Evolutionary conservation across 2,888 invertebrate genomes (phyloP).

Genomic region (Linnaemya vulpina): DNA sequence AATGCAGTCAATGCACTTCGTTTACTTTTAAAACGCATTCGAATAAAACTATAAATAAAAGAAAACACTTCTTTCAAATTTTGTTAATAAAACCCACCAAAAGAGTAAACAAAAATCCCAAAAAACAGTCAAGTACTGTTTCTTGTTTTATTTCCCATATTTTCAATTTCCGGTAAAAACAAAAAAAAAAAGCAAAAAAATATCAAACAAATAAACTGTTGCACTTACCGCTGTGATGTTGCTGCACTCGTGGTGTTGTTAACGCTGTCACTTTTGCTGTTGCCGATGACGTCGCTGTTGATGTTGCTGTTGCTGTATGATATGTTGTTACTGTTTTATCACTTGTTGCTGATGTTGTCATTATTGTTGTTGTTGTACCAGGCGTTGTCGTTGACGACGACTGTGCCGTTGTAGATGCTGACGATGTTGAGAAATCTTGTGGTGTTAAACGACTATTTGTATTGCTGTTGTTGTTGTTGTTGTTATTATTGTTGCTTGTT

Average conservation of each 20-base stretch:
- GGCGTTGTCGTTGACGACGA: conserved; percentile 58
- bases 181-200: conserved; percentile 19
- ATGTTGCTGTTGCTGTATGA: conserved; percentile 73
- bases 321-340: conserved; percentile 77
- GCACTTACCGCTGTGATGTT: conserved; percentile 79
- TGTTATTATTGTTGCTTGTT: conserved; percentile 63
- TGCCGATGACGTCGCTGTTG: conserved; percentile 74
- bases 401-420: conserved; percentile 55
- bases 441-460: conserved; percentile 68
- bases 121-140: conserved; percentile 20
- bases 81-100: conserved; percentile 29
- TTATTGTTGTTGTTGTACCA: conserved; percentile 72
- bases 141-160: conserved; percentile 64
- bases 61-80: not conserved
- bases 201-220: conserved; percentile 6
- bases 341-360: conserved; percentile 75
- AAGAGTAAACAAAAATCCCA: conserved; percentile 3
- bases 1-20: conserved; percentile 62
- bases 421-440: conserved; percentile 73
- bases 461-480: conserved; percentile 51
- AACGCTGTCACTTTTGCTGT: conserved; percentile 74
- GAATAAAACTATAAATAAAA: conserved; percentile 25
- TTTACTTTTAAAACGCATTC: conserved; percentile 19
- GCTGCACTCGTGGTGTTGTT: conserved; percentile 77
- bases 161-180: conserved; percentile 64